Conservation (phyloP, 1,140 invertebrate species). For the Camponotus vicinus region DNA sequence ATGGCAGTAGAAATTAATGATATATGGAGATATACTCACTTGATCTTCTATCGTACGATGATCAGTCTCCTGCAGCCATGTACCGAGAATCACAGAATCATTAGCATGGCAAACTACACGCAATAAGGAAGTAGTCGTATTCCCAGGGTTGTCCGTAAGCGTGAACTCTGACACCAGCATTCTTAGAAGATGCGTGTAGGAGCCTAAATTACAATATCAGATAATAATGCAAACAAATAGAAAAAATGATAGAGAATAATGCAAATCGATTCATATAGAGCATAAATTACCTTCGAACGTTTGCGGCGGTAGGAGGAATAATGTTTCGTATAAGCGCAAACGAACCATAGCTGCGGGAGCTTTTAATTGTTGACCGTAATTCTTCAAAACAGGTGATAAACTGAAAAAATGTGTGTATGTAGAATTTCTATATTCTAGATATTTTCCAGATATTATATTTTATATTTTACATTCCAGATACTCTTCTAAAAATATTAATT, state of each 20-base stretch:
- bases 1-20: not conserved
- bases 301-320: slow-evolving; percentile 93
- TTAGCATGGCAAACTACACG: slow-evolving; percentile 95
- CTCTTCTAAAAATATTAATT: slow-evolving; percentile 67
- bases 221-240: slow-evolving; percentile 33
- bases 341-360: slow-evolving; percentile 97
- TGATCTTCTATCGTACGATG: slow-evolving; percentile 99
- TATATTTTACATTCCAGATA: slow-evolving; percentile 9
- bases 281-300: slow-evolving; percentile 91
- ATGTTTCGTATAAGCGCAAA: slow-evolving; percentile 95
- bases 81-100: slow-evolving; percentile 94
- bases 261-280: not conserved
- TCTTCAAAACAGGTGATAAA: slow-evolving; percentile 94
- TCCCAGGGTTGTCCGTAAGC: slow-evolving; percentile 96
- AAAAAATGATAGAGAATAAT: not conserved
- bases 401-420: slow-evolving; percentile 85
- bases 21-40: slow-evolving; percentile 86
- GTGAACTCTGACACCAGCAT: slow-evolving; percentile 99
- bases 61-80: slow-evolving; percentile 97
- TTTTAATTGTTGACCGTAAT: slow-evolving; percentile 97
- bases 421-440: slow-evolving; percentile 13
- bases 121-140: slow-evolving; percentile 96
- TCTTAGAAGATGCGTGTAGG: slow-evolving; percentile 94
- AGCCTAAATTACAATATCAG: slow-evolving; percentile 85
- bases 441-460: not conserved